Conservation (phyloP, 1,140 invertebrate genomes). For the Euschistus heros region DNA sequence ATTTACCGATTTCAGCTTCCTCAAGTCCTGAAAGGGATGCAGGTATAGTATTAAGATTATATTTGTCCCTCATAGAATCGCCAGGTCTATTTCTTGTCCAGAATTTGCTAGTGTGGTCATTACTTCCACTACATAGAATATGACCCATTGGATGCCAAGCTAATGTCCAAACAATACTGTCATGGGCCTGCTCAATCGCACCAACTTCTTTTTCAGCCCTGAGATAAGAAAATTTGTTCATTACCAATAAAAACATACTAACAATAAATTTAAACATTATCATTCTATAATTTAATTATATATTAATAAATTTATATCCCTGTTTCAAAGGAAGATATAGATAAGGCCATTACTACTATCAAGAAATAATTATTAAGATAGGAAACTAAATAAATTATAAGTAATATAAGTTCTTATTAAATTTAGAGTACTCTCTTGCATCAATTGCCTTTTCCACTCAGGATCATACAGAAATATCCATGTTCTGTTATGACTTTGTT, state of each 20-base stretch:
- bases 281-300: too few relatives aligned
- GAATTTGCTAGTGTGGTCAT: slow-evolving; percentile 97
- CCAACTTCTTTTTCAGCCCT: slow-evolving; percentile 97
- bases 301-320: too few relatives aligned
- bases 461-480: too few relatives aligned
- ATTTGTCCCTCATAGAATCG: slow-evolving; percentile 95
- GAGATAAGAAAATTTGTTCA: slow-evolving; percentile 26
- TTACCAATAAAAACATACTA: background rate
- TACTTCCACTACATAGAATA: slow-evolving; percentile 94
- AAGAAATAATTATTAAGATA: too few relatives aligned
- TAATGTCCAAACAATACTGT: slow-evolving; percentile 97
- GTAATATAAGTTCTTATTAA: too few relatives aligned
- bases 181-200: slow-evolving; percentile 94
- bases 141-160: slow-evolving; percentile 99
- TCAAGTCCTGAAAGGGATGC: slow-evolving; percentile 57
- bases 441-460: too few relatives aligned
- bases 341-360: too few relatives aligned
- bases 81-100: slow-evolving; percentile 98
- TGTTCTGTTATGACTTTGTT: too few relatives aligned
- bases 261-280: too few relatives aligned
- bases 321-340: too few relatives aligned
- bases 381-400: too few relatives aligned
- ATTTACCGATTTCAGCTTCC: slow-evolving; percentile 55
- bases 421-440: too few relatives aligned
- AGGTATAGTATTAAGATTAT: slow-evolving; percentile 87